phyloP scores from a whole-genome alignment of 2,113 vertebrate genomes.

The Anguilla japonica region DNA sequence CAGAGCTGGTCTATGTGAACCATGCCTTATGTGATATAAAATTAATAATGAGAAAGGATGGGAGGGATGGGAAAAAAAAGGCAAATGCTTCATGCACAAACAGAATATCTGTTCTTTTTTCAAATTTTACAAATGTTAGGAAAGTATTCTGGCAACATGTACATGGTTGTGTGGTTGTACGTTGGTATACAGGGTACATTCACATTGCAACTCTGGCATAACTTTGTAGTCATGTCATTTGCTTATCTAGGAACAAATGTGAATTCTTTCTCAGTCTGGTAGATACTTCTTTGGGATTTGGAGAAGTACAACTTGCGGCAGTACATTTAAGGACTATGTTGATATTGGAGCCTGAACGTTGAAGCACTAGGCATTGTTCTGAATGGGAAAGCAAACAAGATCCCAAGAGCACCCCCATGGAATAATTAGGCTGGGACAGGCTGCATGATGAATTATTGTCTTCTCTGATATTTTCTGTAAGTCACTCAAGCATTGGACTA shows the following conservation, averaged over 20 bases:
- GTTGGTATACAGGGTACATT: too few relatives aligned
- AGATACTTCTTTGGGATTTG: not conserved
- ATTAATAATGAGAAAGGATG: not conserved
- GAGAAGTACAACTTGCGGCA: not conserved
- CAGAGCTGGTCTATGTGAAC: too few relatives aligned
- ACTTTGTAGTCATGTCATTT: not conserved
- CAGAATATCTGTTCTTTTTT: not conserved
- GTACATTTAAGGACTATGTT: too few relatives aligned
- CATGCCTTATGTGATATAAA: not conserved
- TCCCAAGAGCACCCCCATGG: not conserved
- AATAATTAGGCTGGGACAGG: not conserved
- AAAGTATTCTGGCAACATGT: too few relatives aligned
- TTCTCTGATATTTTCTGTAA: not conserved
- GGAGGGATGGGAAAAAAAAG: not conserved
- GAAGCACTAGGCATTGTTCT: not conserved
- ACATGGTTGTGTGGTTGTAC: too few relatives aligned
- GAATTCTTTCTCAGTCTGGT: not conserved
- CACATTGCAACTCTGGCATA: not conserved
- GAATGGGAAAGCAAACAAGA: not conserved
- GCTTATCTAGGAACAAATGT: not conserved
- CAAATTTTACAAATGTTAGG: not conserved
- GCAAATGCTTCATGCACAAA: too few relatives aligned
- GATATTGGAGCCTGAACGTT: not conserved
- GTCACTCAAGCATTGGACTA: not conserved
- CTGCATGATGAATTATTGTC: not conserved